These are phyloP conservation scores for Monodelphis domestica DNA, from an alignment of 2,797 vertebrate species.

Conservation along the genomic window DNA sequence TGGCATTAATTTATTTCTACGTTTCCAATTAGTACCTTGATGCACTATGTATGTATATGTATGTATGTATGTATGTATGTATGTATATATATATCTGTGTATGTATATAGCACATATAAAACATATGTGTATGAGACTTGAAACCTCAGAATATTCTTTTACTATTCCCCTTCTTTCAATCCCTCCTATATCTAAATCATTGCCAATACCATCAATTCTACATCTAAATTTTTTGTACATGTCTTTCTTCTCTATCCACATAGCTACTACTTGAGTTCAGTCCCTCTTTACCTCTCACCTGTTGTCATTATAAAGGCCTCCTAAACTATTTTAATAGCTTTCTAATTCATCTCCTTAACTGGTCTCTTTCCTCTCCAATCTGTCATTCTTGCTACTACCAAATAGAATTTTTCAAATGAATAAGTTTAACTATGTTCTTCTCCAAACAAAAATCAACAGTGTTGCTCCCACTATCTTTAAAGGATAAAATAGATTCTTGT, in stretches of 20 bases:
- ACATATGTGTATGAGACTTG: not conserved
- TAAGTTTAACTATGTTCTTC: not conserved
- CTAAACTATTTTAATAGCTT: not conserved
- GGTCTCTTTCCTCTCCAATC: not conserved
- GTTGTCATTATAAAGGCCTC: not conserved
- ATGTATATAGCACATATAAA: not conserved
- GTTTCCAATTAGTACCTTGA: not conserved
- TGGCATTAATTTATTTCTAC: not conserved
- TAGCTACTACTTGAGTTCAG: not conserved
- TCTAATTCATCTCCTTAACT: not conserved
- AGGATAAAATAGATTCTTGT: not conserved
- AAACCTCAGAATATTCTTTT: not conserved
- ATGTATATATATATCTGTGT: no score
- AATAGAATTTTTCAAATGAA: not conserved
- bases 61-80: fast-evolving
- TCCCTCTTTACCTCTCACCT: no score
- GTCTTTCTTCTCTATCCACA: not conserved
- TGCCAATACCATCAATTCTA: not conserved
- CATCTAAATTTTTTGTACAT: not conserved
- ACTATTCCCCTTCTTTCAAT: not conserved
- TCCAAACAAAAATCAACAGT: not conserved
- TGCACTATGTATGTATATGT: not conserved
- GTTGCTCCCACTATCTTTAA: not conserved
- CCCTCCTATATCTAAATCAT: not conserved
- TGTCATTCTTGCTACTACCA: not conserved